These are phyloP conservation scores for Halcyon senegalensis DNA, from an alignment of 2,113 vertebrate genomes.

Conservation along the genomic window DNA sequence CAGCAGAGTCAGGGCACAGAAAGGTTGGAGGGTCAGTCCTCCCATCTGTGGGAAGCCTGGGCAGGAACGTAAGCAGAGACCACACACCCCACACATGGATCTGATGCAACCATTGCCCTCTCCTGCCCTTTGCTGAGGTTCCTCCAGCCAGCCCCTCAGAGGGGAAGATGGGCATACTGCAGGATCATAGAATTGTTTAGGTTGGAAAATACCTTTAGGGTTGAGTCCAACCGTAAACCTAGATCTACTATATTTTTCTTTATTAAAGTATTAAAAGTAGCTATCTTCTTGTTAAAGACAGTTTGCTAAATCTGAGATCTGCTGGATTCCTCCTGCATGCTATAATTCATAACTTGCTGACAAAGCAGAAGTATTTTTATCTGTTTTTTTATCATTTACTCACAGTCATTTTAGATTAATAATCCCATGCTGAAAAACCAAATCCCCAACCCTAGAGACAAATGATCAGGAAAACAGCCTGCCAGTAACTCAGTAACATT, in stretches of 20 bases:
- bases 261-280: neutral
- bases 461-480: neutral
- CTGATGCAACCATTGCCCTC: neutral
- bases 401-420: neutral
- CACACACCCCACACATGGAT: neutral
- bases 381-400: neutral
- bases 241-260: neutral
- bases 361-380: neutral
- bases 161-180: rapidly evolving
- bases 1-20: rapidly evolving
- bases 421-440: neutral
- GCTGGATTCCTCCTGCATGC: neutral
- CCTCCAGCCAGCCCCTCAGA: neutral
- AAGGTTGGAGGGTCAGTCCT: neutral
- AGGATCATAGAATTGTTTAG: neutral
- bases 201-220: neutral
- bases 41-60: neutral
- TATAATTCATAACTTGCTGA: neutral
- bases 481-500: neutral
- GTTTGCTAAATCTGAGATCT: neutral
- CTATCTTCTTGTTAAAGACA: neutral
- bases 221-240: neutral
- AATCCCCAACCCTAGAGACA: neutral
- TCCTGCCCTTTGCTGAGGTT: neutral
- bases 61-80: neutral